These are phyloP conservation scores for Gonioctena quinquepunctata DNA, from an alignment of 1,140 invertebrate genomes.

Conservation along the genomic window DNA sequence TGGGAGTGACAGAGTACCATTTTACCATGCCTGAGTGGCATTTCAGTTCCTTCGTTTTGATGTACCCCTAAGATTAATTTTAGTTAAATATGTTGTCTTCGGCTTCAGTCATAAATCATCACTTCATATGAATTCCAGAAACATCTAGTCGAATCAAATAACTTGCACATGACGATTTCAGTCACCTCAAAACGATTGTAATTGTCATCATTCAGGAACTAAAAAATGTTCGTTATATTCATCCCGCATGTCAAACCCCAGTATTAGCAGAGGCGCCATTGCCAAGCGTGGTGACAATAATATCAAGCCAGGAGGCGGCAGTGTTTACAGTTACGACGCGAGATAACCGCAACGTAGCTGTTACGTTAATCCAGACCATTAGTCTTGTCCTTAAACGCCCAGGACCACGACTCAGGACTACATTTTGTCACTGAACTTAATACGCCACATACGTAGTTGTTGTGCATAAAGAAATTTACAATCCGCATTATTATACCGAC, in stretches of 20 bases:
- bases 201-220: no score
- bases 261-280: not conserved
- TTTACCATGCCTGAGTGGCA: no score
- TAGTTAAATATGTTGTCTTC: no score
- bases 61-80: no score
- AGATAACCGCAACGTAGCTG: conserved; percentile 17
- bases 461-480: not conserved
- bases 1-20: no score
- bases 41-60: no score
- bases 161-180: no score
- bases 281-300: not conserved
- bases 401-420: not conserved
- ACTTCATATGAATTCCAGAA: no score
- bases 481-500: not conserved
- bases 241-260: not conserved
- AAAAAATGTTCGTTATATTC: not conserved
- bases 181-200: no score
- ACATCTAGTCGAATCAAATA: no score
- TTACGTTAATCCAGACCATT: conserved; percentile 19
- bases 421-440: not conserved
- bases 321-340: conserved; percentile 15
- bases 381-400: conserved; percentile 1
- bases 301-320: not conserved
- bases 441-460: not conserved
- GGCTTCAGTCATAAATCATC: no score